Evolutionary conservation across 2,113 vertebrate genomes (phyloP), one percentile per base, ranked within the genome.

Genomic region (Hystrix brachyura): DNA sequence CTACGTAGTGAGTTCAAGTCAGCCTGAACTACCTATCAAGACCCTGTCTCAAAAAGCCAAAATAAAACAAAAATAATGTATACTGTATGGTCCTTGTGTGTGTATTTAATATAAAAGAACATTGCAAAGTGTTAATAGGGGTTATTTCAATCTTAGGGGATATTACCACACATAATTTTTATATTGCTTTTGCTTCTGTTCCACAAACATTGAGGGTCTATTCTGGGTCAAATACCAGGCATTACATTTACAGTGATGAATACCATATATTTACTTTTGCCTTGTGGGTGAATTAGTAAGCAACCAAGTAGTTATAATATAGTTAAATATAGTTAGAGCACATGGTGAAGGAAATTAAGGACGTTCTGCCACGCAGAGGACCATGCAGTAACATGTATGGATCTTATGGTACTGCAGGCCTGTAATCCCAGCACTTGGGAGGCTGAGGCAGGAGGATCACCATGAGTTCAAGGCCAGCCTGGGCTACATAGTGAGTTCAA

Each of bases 321-420:
- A 32, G 57, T 34, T 57, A 55, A 18, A n/a, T 29, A 57, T 38
- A 38, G 38, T 34, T 0, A 57, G 46, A 80, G 79, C 0, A 2
- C 4, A 12, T 48, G 3, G 25, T 1, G 19, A 83, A 34, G 48
- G 51, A 46, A 51, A 64, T 8, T 0, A 71, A 80, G 23, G 17
- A 46, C 15, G 3, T 38, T 82, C 67, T 43, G 48, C 13, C 21
- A 60, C 1, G 13, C 34, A 67, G 57, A 67, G 51, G 23, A 18
- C 17, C n/a, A 11, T 13, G 34, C 3, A 13, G 38, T 2, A 4
- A 25, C 27, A 3, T 5, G 2, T 0, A 2, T 10, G 87, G 38
- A 46, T 62, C 57, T 13, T 29, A 10, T 5, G 14, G 34, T 23
- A 21, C 51, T 38, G 25, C 10, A 23, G 71, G 71, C 71, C 71